Evolutionary conservation across 2,888 invertebrate species (phyloP), one percentile per base, ranked within the genome.

Genomic region (Standfussiana lucernea): DNA sequence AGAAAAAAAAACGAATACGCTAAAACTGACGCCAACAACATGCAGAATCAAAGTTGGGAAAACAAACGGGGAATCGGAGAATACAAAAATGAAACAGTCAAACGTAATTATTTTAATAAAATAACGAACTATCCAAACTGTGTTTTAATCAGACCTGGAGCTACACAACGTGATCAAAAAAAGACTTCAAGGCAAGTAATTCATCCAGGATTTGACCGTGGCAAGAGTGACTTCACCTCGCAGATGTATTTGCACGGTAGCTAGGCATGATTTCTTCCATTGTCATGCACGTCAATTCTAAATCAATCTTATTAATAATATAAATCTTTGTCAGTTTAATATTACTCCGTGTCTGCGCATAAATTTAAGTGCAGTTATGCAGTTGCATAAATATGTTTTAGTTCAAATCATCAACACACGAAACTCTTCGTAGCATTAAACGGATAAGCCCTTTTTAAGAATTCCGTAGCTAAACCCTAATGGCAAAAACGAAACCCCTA

Each of bases 241-340:
- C 72, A 50, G 59, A 62, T 82, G 45, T 11, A 70, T 70, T 50
- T 64, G 28, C 59, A 69, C 64, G 32, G 74, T 65, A 80, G 81
- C 50, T 59, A 56, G 18, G 28, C 42, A 75, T 69, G 67, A 75
- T 74, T 47, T 40, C n/a, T 50, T 64, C 24, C 45, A 85, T 75
- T 85, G 66, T 85, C 82, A 68, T 68, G 59, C 37, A 68, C 50
- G 67, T 73, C 72, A 45, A 68, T 80, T 72, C 59, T 85, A 82
- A 75, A 82, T 81, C 74, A 85, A 80, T 81, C 81, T 59, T 66
- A 45, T 61, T 42, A 47, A n/a, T 68, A 64, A 35, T 66, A 61
- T 62, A 77, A 28, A 68, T 79, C 78, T 68, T 32, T 42, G 45
- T 68, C 40, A 47, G 78, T 53, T 67, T 62, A 28, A 45, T 76